Conservation (phyloP, 2,888 invertebrate genomes). For the Tipula lateralis region DNA sequence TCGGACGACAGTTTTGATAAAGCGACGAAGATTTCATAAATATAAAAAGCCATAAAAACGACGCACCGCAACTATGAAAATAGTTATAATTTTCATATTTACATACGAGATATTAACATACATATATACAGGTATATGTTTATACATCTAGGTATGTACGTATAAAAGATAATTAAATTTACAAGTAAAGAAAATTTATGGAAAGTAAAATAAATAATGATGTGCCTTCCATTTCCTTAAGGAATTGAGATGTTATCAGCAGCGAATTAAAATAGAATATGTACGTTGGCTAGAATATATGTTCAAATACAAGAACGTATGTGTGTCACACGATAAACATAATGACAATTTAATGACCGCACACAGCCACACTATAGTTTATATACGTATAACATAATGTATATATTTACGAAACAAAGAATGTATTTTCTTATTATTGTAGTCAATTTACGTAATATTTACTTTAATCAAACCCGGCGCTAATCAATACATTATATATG, state of each 20-base stretch:
- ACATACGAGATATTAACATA: not conserved
- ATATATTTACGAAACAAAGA: not conserved
- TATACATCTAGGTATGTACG: not conserved
- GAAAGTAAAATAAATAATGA: constrained; percentile 11
- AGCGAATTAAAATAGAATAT: not conserved
- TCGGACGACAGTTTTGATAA: not conserved
- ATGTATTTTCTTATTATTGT: not conserved
- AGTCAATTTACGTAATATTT: not conserved
- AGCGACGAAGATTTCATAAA: not conserved
- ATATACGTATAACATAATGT: not conserved
- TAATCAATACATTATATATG: not conserved
- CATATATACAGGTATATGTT: not conserved
- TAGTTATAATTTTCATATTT: not conserved
- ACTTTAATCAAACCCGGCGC: not conserved
- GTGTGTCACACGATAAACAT: not conserved
- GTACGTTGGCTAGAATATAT: not conserved
- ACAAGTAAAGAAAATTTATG: constrained; percentile 4
- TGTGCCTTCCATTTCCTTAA: not conserved
- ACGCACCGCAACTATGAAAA: not conserved
- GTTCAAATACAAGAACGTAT: not conserved
- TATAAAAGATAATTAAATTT: not conserved
- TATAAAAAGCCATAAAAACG: not conserved
- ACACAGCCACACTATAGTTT: too few relatives aligned
- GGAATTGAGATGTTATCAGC: constrained; percentile 6
- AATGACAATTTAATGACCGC: constrained; percentile 19